Percentiles rank a stretch among this genome's conserved stretches.
Evolutionary conservation across 2,888 invertebrate genomes (phyloP).

Genomic region (Leptogaster cylindrica): DNA sequence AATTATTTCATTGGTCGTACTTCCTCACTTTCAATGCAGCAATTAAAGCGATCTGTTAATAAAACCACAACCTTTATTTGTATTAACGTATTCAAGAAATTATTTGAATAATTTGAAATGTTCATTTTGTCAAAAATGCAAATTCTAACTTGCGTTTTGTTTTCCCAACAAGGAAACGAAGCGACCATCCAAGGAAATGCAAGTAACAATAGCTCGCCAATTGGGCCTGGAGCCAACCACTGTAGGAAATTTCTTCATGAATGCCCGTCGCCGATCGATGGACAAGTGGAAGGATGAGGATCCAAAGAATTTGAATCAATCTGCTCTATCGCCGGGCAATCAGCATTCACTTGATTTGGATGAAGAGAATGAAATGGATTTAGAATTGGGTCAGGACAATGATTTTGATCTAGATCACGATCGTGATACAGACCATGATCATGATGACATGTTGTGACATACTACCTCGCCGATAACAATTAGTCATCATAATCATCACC

Average conservation of each 20-base stretch:
- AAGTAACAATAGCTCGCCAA: slow-evolving; percentile 97
- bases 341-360: slow-evolving; percentile 56
- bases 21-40: too few relatives aligned
- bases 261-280: slow-evolving; percentile 95
- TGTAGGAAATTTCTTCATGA: slow-evolving; percentile 99
- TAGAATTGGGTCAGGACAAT: slow-evolving; percentile 57
- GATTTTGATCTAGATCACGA: slow-evolving; percentile 58
- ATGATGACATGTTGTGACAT: slow-evolving; percentile 53
- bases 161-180: slow-evolving; percentile 99
- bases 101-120: too few relatives aligned
- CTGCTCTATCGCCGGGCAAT: slow-evolving; percentile 53
- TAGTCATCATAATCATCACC: slow-evolving; percentile 39
- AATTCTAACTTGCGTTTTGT: too few relatives aligned
- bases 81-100: too few relatives aligned
- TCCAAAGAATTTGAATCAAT: slow-evolving; percentile 51
- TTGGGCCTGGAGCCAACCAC: slow-evolving; percentile 96
- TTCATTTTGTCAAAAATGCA: too few relatives aligned
- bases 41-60: too few relatives aligned
- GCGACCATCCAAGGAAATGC: slow-evolving; percentile 99
- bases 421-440: slow-evolving; percentile 48
- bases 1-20: background rate
- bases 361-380: slow-evolving; percentile 56
- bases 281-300: slow-evolving; percentile 99
- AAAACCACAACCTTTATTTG: too few relatives aligned
- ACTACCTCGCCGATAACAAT: slow-evolving; percentile 44